Percentiles rank a stretch among this genome's conserved stretches.
phyloP scores from a whole-genome alignment of 2,797 vertebrate species.

The Mormyrops boulengeri region DNA sequence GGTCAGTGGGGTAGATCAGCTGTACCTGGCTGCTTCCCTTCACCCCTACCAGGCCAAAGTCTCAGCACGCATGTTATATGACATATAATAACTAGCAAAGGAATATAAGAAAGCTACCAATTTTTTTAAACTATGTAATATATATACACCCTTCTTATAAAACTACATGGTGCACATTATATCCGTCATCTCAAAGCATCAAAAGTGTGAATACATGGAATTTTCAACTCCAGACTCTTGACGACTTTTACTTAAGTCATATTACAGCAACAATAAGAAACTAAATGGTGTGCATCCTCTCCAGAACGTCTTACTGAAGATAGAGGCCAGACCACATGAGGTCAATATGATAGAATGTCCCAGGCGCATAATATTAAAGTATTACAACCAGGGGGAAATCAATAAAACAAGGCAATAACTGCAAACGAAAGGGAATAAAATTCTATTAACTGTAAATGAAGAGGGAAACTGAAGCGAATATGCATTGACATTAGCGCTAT shows the following conservation, averaged over 20 bases:
- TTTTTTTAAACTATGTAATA: not conserved
- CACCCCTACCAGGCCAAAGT: not conserved
- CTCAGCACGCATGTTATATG: not conserved
- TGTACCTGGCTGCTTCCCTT: not conserved
- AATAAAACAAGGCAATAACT: constrained; percentile 7
- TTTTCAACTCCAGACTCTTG: not conserved
- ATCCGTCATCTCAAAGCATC: not conserved
- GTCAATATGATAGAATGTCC: not conserved
- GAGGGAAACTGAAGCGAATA: not conserved
- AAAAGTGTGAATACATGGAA: not conserved
- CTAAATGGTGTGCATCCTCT: not conserved
- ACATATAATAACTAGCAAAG: not conserved
- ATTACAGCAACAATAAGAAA: not conserved
- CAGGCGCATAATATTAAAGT: not conserved
- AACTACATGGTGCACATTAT: not conserved
- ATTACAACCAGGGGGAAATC: not conserved
- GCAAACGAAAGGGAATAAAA: not conserved
- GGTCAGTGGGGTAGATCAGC: not conserved
- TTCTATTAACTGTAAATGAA: not conserved
- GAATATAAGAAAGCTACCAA: not conserved
- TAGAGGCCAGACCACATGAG: not conserved
- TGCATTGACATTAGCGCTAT: not conserved
- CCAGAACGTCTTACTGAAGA: not conserved
- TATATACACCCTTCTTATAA: not conserved
- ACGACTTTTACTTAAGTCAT: not conserved